Percentiles rank a stretch among this genome's conserved stretches.
phyloP scores from a whole-genome alignment of 2,888 invertebrate species.

The Molanna angustata region DNA sequence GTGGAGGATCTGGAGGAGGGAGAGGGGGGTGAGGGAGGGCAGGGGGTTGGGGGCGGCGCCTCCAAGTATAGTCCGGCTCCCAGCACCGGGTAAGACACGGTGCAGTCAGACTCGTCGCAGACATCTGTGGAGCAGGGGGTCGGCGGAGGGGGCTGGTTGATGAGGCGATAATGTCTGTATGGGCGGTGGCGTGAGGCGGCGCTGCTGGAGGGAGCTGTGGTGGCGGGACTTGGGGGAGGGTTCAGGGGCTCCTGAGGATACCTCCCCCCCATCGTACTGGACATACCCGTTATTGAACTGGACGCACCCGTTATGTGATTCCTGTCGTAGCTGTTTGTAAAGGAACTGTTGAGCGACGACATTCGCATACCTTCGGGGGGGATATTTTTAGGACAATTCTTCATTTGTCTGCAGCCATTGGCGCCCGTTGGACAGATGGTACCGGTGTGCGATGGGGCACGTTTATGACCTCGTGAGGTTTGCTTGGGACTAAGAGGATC shows the following conservation, averaged over 20 bases:
- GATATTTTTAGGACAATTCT: constrained; percentile 14
- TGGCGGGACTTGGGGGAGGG: constrained; percentile 88
- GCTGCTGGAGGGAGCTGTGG: constrained; percentile 63
- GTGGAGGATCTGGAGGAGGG: constrained; percentile 72
- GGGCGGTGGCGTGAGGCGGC: constrained; percentile 64
- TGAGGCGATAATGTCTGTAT: constrained; percentile 72
- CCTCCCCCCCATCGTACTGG: constrained; percentile 66
- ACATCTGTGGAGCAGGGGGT: constrained; percentile 95
- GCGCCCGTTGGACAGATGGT: constrained; percentile 22
- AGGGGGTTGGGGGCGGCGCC: constrained; percentile 75
- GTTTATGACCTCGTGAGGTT: constrained; percentile 36
- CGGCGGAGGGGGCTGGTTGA: constrained; percentile 86
- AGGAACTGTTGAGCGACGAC: constrained; percentile 59
- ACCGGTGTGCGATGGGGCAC: constrained; percentile 25
- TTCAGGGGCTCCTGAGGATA: constrained; percentile 86
- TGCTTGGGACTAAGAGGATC: constrained; percentile 29
- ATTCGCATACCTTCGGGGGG: constrained; percentile 57
- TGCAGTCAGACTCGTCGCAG: constrained; percentile 82
- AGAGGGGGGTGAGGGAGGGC: constrained; percentile 60
- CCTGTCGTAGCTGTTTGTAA: constrained; percentile 65
- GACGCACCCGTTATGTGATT: constrained; percentile 65
- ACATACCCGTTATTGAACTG: constrained; percentile 53
- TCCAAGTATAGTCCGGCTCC: constrained; percentile 43
- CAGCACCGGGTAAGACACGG: constrained; percentile 37
- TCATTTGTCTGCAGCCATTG: constrained; percentile 12